Conservation (phyloP, 1,140 invertebrate genomes). For the Tetragnatha versicolor region DNA sequence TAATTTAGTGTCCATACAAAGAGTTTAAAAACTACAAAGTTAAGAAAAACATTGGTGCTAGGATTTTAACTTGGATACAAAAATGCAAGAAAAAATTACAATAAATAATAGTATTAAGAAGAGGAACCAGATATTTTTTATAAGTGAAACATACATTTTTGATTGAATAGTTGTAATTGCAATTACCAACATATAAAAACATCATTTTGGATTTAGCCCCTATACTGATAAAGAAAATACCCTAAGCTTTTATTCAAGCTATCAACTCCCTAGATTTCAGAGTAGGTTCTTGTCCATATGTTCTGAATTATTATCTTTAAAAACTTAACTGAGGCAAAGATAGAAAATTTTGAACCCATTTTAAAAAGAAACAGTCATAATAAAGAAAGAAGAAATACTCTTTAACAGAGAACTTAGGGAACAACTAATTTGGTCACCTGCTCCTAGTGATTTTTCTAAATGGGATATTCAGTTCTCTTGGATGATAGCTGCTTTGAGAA, state of each 20-base stretch:
- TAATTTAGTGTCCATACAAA: too few relatives aligned
- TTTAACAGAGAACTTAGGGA: not conserved
- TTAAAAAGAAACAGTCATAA: not conserved
- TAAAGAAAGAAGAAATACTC: not conserved
- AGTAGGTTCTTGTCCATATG: not conserved
- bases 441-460: constrained; percentile 12
- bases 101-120: too few relatives aligned
- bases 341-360: not conserved
- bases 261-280: not conserved
- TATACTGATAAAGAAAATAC: too few relatives aligned
- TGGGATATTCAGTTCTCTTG: constrained; percentile 4
- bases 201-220: too few relatives aligned
- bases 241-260: not conserved
- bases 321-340: not conserved
- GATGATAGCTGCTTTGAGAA: not conserved
- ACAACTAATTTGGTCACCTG: not conserved
- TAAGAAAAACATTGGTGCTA: too few relatives aligned
- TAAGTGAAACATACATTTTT: too few relatives aligned
- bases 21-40: too few relatives aligned
- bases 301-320: not conserved
- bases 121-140: too few relatives aligned
- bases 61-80: too few relatives aligned
- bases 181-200: too few relatives aligned
- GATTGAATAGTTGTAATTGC: too few relatives aligned
- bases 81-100: too few relatives aligned